Base-by-base conservation (phyloP, 2,888 invertebrate genomes). In the Teleiodes luculella region DNA sequence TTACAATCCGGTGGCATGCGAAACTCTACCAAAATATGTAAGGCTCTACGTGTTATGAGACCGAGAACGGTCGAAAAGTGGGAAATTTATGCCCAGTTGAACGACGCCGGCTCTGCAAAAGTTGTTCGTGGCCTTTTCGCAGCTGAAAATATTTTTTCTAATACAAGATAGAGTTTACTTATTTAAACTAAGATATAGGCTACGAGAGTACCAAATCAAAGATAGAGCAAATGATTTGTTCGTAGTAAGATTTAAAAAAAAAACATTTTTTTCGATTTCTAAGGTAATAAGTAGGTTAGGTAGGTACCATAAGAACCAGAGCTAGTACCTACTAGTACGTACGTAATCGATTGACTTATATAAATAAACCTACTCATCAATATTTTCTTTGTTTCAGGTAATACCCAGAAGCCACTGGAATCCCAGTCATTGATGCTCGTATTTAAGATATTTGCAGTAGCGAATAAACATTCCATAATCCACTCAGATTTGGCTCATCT, bases 1-100 rank as follows among this genome's bases (percentile, higher is more conserved):
- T 47, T 45, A 52, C 46, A 54, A 53, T 45, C 43, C 14, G 41
- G 37, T 49, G 43, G 28, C 52, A 54, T 52, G 54, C 53, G 7
- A 53, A 53, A 49, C 30, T 28, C 39, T 30, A 24, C 41, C 39
- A 33, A 33, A 50, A 37, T 50, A 37, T 48, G n/a, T 14, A 46
- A n/a, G 43, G 24, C 39, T 39, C 6, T 46, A 46, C 14, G 31
- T 31, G 14, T 16, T 13, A 20, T 13, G 18, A 14, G 35, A 7
- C 20, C 37, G 13, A 28, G 28, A 31, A 48, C 18, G 33, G 47
- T 48, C 33, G 47, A 8, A 18, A 35, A 20, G 35, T 48, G 43
- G n/a, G 43, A n/a, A 43, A 10, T 20, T 43, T 28, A 43, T 43
- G 43, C 43, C 10, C 39, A 16, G 39, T 24, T 11, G 24, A 43